phyloP scores from a whole-genome alignment of 37 sponge, comb jelly and placozoan species.

The Haliclona indistincta region DNA sequence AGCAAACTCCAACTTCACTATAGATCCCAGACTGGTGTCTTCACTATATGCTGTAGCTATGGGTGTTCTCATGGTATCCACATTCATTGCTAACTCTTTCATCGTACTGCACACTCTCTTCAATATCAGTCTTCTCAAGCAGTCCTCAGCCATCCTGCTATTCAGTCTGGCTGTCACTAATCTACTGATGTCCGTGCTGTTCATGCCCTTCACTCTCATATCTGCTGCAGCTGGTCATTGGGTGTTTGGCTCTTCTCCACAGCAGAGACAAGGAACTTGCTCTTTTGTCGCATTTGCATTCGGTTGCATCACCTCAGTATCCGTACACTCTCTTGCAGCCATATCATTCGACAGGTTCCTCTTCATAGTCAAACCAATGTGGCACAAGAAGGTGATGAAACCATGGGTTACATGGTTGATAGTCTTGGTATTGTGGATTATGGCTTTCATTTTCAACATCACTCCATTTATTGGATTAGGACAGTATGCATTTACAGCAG shows the following conservation, averaged over 20 bases:
- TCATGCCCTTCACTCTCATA: constrained; percentile 15
- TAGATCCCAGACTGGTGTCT: not conserved
- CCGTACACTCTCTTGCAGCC: constrained; percentile 10
- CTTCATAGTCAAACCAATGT: constrained; percentile 22
- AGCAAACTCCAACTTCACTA: not conserved
- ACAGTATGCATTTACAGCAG: not conserved
- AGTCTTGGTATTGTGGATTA: constrained; percentile 20
- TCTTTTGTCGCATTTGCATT: constrained; percentile 17
- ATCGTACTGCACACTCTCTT: not conserved
- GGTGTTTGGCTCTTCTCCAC: constrained; percentile 12
- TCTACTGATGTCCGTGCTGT: constrained; percentile 14
- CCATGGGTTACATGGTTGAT: constrained; percentile 11
- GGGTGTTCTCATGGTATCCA: not conserved
- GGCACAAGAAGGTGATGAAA: constrained; percentile 14
- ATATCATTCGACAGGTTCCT: constrained; percentile 41
- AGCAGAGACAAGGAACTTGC: not conserved
- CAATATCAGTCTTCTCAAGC: too few species aligned
- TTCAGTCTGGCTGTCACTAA: constrained; percentile 20
- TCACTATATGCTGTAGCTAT: not conserved
- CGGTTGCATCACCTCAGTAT: not conserved
- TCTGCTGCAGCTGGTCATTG: constrained; percentile 34
- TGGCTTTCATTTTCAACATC: not conserved
- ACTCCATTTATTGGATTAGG: constrained; percentile 27
- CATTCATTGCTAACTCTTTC: constrained; percentile 9
- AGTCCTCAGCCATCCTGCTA: constrained; percentile 27